Conservation (phyloP, 2,888 invertebrate species). For the Parnassius orleans region DNA sequence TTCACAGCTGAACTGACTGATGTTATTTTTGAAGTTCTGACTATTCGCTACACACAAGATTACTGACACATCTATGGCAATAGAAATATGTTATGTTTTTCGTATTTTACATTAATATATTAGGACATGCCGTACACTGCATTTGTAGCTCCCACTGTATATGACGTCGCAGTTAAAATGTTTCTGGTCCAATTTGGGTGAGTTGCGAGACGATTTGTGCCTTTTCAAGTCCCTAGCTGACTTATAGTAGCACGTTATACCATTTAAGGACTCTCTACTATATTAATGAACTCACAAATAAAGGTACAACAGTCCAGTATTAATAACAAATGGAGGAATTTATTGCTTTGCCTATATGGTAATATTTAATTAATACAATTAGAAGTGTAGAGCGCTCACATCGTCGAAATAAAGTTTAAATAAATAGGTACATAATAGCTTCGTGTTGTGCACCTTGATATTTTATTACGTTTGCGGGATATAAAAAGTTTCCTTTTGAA, state of each 20-base stretch:
- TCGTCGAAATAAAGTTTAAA: slow-evolving; percentile 7
- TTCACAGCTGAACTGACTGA: too few relatives aligned
- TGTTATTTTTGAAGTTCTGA: too few relatives aligned
- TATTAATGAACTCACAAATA: slow-evolving; percentile 30
- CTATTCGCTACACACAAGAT: too few relatives aligned
- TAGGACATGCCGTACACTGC: slow-evolving; percentile 18
- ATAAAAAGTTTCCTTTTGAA: not conserved
- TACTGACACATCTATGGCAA: too few relatives aligned
- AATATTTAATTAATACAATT: slow-evolving; percentile 31
- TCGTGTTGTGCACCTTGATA: slow-evolving; percentile 10
- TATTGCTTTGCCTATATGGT: slow-evolving; percentile 25
- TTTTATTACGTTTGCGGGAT: not conserved
- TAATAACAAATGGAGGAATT: slow-evolving; percentile 30
- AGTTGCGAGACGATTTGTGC: slow-evolving; percentile 38
- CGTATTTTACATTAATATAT: too few relatives aligned
- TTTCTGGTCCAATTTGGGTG: slow-evolving; percentile 39
- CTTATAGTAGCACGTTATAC: slow-evolving; percentile 29
- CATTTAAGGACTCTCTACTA: slow-evolving; percentile 27
- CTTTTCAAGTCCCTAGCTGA: slow-evolving; percentile 27
- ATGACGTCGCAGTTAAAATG: slow-evolving; percentile 43
- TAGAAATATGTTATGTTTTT: too few relatives aligned
- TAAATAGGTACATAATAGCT: slow-evolving; percentile 1
- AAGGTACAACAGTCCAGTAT: slow-evolving; percentile 12
- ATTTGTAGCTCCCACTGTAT: slow-evolving; percentile 32
- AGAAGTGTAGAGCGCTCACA: slow-evolving; percentile 17